Evolutionary conservation across 1,140 invertebrate species (phyloP).

Genomic region (Wasmannia auropunctata): DNA sequence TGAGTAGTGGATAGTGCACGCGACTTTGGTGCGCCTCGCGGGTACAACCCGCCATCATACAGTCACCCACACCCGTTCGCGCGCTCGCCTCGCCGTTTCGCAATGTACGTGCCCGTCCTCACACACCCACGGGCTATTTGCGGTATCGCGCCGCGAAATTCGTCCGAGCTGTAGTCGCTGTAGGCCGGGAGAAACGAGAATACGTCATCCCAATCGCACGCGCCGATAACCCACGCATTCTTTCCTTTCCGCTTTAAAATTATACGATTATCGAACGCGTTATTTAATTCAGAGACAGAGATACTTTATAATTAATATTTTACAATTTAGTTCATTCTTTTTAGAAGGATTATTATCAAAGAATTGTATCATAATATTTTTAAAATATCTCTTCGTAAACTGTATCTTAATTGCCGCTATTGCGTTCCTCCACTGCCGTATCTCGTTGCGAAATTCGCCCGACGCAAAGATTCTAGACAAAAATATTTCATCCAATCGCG

Average conservation of each 20-base stretch:
- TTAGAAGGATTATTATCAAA: no score
- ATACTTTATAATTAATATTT: no score
- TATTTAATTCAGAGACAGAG: no score
- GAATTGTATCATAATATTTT: no score
- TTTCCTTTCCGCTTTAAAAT: not conserved
- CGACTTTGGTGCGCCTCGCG: conserved; percentile 6
- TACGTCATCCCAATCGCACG: not conserved
- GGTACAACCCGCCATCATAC: not conserved
- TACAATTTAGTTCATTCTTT: no score
- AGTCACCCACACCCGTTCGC: not conserved
- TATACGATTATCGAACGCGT: not conserved
- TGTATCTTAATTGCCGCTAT: no score
- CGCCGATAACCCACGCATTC: not conserved
- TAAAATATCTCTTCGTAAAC: no score
- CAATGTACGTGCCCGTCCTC: no score
- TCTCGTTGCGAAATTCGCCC: not conserved
- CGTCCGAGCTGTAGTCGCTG: no score
- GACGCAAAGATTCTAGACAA: not conserved
- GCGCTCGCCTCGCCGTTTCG: not conserved
- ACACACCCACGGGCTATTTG: not conserved
- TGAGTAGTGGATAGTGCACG: conserved; percentile 39
- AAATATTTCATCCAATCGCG: not conserved
- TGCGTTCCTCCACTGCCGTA: no score
- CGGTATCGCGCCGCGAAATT: not conserved
- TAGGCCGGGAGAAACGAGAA: no score